Evolutionary conservation across 2,113 vertebrate genomes (phyloP).

Genomic region (Orientallactaga bullata): DNA sequence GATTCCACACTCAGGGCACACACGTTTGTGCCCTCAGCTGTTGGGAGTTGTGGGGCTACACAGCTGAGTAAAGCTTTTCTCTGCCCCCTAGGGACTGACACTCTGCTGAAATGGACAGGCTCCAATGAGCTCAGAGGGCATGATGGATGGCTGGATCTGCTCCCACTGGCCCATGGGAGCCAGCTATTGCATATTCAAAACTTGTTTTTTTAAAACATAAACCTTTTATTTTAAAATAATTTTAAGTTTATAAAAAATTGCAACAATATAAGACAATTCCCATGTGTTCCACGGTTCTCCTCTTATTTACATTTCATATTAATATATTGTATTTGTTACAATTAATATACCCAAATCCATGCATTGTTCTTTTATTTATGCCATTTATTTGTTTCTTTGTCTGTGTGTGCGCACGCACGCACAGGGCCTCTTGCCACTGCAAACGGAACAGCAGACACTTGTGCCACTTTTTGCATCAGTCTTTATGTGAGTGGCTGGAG

Average conservation of each 20-base stretch:
- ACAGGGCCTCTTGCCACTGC: too few relatives aligned
- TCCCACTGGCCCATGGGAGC: background rate
- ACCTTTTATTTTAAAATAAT: background rate
- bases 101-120: background rate
- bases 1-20: too few relatives aligned
- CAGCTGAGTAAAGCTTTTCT: background rate
- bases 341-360: background rate
- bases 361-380: background rate
- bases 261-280: background rate
- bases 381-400: too few relatives aligned
- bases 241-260: conserved; percentile 14
- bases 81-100: rapidly evolving
- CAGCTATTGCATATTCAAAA: background rate
- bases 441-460: too few relatives aligned
- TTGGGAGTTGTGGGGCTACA: background rate
- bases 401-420: too few relatives aligned
- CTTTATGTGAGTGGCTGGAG: too few relatives aligned
- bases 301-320: background rate
- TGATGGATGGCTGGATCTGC: rapidly evolving
- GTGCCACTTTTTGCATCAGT: too few relatives aligned
- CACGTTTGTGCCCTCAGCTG: background rate
- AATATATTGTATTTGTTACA: background rate
- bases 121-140: background rate
- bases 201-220: background rate
- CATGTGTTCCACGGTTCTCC: background rate